A percentile compares a stretch with the other conserved stretches of the same genome.
phyloP scores from a whole-genome alignment of 2,888 invertebrate genomes.

The Dynastes hyllus region DNA sequence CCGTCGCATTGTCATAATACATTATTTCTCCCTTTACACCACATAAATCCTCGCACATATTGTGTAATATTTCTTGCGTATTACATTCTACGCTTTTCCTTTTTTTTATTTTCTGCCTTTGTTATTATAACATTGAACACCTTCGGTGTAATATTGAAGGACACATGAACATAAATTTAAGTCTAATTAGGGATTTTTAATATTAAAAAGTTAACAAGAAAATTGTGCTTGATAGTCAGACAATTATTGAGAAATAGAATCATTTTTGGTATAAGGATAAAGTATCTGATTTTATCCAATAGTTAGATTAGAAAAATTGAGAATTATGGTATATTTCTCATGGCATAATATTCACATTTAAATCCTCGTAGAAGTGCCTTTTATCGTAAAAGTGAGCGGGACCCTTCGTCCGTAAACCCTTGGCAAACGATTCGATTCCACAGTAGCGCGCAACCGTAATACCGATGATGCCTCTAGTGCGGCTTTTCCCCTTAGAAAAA shows the following conservation, averaged over 20 bases:
- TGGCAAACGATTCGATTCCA: conserved; percentile 16
- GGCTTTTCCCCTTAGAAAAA: background rate
- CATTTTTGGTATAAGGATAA: no score
- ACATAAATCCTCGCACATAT: background rate
- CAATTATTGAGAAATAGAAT: no score
- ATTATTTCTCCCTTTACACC: background rate
- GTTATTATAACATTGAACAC: no score
- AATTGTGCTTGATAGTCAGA: no score
- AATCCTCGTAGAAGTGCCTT: background rate
- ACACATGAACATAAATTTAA: no score
- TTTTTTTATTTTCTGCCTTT: background rate
- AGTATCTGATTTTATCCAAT: no score
- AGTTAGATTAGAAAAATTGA: background rate
- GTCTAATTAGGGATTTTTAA: no score
- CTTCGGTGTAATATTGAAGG: no score
- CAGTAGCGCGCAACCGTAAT: background rate
- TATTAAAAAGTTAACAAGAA: no score
- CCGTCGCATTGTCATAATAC: background rate
- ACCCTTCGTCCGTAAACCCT: background rate
- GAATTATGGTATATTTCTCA: background rate
- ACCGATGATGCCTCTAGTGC: background rate
- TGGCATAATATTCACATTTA: background rate
- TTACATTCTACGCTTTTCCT: background rate
- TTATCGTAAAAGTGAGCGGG: background rate
- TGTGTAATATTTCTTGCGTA: background rate